Percentiles rank a stretch among this genome's conserved stretches.
Conservation (phyloP, 2,113 vertebrate genomes). For the Vicugna pacos region DNA sequence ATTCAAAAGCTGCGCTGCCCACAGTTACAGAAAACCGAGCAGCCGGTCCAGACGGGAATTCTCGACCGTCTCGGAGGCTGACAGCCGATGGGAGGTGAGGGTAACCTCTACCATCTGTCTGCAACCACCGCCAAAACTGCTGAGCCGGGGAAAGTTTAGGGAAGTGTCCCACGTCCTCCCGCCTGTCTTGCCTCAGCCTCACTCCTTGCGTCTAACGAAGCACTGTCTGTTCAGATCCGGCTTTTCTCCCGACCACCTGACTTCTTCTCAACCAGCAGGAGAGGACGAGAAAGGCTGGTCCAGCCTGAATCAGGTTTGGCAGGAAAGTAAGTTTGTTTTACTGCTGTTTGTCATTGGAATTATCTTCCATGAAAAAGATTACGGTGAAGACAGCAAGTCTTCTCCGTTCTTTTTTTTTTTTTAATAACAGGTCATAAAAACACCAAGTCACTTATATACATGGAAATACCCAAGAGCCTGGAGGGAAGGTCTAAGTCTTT, state of each 20-base stretch:
- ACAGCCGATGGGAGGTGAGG: slow-evolving; percentile 52
- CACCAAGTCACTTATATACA: background rate
- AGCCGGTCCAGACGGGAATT: background rate
- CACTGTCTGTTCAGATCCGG: background rate
- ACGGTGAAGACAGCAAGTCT: background rate
- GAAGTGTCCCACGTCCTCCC: background rate
- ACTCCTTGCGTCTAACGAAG: slow-evolving; percentile 29
- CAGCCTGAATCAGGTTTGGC: background rate
- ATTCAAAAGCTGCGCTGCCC: background rate
- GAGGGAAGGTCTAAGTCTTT: background rate
- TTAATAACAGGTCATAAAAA: slow-evolving; percentile 29
- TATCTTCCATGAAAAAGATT: slow-evolving; percentile 18
- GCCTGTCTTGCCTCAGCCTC: background rate
- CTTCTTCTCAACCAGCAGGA: background rate
- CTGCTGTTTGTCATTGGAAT: slow-evolving; percentile 16
- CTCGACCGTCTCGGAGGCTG: background rate
- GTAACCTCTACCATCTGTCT: slow-evolving; percentile 63
- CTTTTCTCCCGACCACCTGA: background rate
- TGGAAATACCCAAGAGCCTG: background rate
- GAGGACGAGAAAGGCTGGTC: background rate
- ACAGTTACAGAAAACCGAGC: background rate
- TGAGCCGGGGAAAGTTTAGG: slow-evolving; percentile 34
- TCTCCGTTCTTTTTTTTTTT: background rate
- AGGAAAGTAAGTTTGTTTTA: background rate
- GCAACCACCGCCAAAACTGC: slow-evolving; percentile 30